Base-by-base conservation (phyloP, 2,113 vertebrate species). In the Carassius auratus region DNA sequence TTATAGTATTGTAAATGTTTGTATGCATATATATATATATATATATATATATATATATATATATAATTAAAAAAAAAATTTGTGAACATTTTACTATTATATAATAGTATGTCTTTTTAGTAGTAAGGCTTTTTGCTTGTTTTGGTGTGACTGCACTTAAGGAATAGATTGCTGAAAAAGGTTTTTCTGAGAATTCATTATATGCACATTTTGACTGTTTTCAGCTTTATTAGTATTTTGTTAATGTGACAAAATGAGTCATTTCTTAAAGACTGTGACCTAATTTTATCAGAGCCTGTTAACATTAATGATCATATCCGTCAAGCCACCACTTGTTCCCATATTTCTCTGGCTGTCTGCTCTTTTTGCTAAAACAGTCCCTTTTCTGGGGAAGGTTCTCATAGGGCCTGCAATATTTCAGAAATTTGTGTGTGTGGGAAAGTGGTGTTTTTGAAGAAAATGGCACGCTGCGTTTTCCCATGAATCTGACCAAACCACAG, bases 401-500 rank as follows among this genome's bases (percentile, higher is more conserved):
- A 42, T 42, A 42, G 19, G 9, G 68, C 68, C 57, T 17, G 38
- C 42, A 62, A 55, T 14, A 74, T 26, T 48, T 38, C 14, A 30
- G 23, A 38, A 19, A n/a, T 78, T 78, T 61, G 75, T 77, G 75
- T 77, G 75, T 78, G 76, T 73, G 69, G 76, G 76, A 79, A 61
- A 79, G 76, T 62, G 36, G 38, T 21, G 12, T 26, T 42, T 79
- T 21, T 42, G 52, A 59, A 30, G 50, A 19, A 57, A 59, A 30
- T 77, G 50, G 52, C 52, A 55, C 30, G 17, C 76, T 59, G 76
- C 0, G 69, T 42, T 79, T 87, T 84, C 77, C 86, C 83, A 76
- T 59, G 71, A 15, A 69, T 8, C 71, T 81, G 50, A 59, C 61
- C 64, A 62, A 59, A 84, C 76, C 69, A 84, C 69, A 85, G 86